These are phyloP conservation scores for Plectrocnemia conspersa DNA, from an alignment of 1,140 invertebrate species.

Conservation along the genomic window DNA sequence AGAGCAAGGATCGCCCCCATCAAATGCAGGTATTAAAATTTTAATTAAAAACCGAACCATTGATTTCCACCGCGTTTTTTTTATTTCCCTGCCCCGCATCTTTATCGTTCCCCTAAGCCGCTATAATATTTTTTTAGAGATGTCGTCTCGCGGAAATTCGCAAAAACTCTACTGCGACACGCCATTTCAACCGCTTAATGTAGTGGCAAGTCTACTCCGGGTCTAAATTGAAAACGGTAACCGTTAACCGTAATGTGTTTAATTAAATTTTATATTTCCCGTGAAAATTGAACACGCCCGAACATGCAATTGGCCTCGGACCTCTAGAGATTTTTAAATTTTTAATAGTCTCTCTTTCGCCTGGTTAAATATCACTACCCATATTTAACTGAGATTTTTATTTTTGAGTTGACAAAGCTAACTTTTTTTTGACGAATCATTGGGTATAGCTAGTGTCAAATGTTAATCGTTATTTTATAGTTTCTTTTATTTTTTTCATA, in stretches of 20 bases:
- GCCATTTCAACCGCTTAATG: conserved; percentile 21
- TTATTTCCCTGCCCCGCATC: neutral
- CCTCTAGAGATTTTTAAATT: too few species aligned
- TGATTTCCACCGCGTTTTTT: conserved; percentile 15
- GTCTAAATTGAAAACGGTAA: conserved; percentile 26
- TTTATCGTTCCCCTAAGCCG: too few species aligned
- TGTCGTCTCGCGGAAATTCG: neutral
- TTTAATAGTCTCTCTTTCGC: too few species aligned
- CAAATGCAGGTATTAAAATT: conserved; percentile 15
- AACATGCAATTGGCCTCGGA: neutral
- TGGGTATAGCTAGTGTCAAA: too few species aligned
- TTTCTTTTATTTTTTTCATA: too few species aligned
- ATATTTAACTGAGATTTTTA: too few species aligned
- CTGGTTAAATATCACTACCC: too few species aligned
- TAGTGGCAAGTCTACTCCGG: conserved; percentile 24
- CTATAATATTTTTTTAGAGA: too few species aligned
- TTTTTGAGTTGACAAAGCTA: too few species aligned
- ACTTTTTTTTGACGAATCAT: too few species aligned
- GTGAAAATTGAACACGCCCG: conserved; percentile 18
- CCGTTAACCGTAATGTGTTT: conserved; percentile 24
- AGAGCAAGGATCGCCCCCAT: conserved; percentile 1
- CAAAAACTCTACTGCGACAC: neutral
- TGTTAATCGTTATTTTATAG: too few species aligned
- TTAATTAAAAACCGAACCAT: conserved; percentile 24
- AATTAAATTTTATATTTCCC: conserved; percentile 26